Base-by-base conservation (phyloP, 2,888 invertebrate genomes). In the Lasioglossum pauxillum region DNA sequence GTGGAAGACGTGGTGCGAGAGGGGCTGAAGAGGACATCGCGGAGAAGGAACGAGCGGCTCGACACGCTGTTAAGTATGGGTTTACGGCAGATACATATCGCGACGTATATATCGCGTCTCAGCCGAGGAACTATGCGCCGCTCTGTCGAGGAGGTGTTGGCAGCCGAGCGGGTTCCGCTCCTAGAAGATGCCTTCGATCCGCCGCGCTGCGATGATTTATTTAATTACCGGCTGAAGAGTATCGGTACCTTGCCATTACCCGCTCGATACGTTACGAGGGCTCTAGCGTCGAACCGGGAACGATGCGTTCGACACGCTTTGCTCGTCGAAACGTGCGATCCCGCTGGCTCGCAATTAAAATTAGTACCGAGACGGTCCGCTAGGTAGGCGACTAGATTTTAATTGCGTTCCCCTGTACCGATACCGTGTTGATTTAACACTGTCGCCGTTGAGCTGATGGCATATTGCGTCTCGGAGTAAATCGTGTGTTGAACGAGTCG, bases 11-110 rank as follows among this genome's bases (percentile, higher is more conserved):
- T n/a, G n/a, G 12, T 5, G 41, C 44, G 41, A 41, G 76, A 49
- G 44, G 80, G 31, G 80, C 72, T 31, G 31, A 46, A 76, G 81
- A 79, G 83, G 82, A 86, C 86, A 76, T 77, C 72, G 81, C 87
- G 83, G 78, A 72, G 83, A 67, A 83, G 87, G 60, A 88, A 91
- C 88, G 88, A 88, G 88, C 87, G 79, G 82, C 85, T 88, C 89
- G 90, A 90, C 90, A 90, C 89, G 91, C 87, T 92, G 92, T 91
- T 92, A 92, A 92, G 92, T 92, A 92, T 90, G 92, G 92, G 92
- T 93, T 93, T 90, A 92, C 90, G 86, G 91, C 88, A 91, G 93
- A 93, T 93, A 91, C 90, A 90, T 90, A 93, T 93, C 93, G 87
- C 89, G 86, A 87, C 83, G 90, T 89, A 88, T 90, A 90, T 90